These are phyloP conservation scores for Tiliqua scincoides DNA, from an alignment of 2,113 vertebrate genomes.

Conservation along the genomic window DNA sequence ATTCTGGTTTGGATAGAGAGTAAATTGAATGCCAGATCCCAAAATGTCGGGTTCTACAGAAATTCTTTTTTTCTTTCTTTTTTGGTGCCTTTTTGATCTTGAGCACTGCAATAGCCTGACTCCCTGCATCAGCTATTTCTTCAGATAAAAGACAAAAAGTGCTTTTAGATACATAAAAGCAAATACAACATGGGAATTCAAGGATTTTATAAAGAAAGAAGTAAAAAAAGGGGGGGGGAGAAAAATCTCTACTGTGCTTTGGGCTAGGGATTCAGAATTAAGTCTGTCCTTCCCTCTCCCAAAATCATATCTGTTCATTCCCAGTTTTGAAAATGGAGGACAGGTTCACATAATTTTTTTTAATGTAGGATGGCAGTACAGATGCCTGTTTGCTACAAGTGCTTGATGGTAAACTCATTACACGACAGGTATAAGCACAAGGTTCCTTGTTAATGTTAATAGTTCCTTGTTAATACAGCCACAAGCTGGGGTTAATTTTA, in stretches of 20 bases:
- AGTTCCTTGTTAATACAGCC: not conserved
- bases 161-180: conserved; percentile 69
- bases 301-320: not conserved
- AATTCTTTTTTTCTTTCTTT: conserved; percentile 3
- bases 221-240: conserved; percentile 18
- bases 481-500: not conserved
- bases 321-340: not conserved
- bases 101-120: conserved; percentile 33
- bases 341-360: not conserved
- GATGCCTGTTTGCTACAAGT: not conserved
- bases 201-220: conserved; percentile 56
- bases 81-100: conserved; percentile 53
- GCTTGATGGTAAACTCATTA: not conserved
- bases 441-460: too few species aligned
- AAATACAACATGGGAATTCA: conserved; percentile 44
- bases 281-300: not conserved
- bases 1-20: conserved; percentile 25
- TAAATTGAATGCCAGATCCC: conserved; percentile 64
- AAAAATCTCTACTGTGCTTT: not conserved
- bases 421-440: not conserved
- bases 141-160: conserved; percentile 73
- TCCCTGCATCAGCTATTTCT: conserved; percentile 65
- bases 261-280: not conserved
- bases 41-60: conserved; percentile 49
- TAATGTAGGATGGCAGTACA: not conserved